A percentile compares a stretch with the other conserved stretches of the same genome.
Evolutionary conservation across 2,113 vertebrate species (phyloP).

Genomic region (Tragelaphus scriptus): DNA sequence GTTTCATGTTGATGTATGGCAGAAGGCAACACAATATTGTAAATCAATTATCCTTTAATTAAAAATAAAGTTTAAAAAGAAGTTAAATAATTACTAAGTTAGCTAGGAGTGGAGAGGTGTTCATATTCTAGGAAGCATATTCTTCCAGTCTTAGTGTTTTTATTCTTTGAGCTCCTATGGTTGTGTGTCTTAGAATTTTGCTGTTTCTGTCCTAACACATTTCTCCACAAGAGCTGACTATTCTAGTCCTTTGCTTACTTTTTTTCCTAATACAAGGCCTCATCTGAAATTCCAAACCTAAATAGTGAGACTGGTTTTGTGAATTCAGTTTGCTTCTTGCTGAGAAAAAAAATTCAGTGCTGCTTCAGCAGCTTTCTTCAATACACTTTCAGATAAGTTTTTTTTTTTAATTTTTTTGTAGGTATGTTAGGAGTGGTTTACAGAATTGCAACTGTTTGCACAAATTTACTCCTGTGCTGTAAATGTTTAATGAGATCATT

Average conservation of each 20-base stretch:
- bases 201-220: background rate
- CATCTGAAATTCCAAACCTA: conserved; percentile 17
- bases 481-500: conserved; percentile 49
- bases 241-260: background rate
- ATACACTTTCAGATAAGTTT: background rate
- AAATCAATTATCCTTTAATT: background rate
- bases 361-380: background rate
- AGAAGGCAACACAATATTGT: background rate
- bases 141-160: background rate
- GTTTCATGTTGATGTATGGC: background rate
- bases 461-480: conserved; percentile 2
- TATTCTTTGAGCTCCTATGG: background rate
- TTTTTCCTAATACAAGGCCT: background rate
- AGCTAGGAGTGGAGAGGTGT: background rate
- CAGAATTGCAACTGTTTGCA: conserved; percentile 33
- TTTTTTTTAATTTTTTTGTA: background rate
- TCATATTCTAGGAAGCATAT: background rate
- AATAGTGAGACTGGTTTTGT: background rate
- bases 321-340: background rate
- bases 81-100: background rate
- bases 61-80: background rate
- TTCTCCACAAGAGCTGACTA: background rate
- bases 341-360: background rate
- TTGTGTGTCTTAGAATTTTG: background rate
- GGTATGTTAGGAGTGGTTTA: background rate